Evolutionary conservation across 2,888 invertebrate species (phyloP), one percentile per base, ranked within the genome.

Genomic region (Cephus runcator): DNA sequence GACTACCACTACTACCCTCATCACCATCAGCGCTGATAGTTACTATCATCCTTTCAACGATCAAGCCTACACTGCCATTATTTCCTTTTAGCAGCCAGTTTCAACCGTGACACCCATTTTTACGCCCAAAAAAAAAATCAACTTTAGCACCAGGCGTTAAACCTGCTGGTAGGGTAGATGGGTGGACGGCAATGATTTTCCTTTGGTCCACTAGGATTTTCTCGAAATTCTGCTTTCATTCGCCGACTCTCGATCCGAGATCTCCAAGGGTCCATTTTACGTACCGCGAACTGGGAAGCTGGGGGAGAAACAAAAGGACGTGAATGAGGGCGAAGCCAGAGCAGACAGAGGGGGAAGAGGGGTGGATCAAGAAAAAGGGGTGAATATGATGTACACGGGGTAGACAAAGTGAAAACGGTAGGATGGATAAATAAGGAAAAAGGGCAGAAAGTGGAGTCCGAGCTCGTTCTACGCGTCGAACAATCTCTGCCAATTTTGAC

Each of bases 401-500:
- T 36, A 15, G 12, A 36, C 36, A 4, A 15, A 15, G 36, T 36
- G 36, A 36, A 36, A 36, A 36, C 36, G 36, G 36, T 56, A 23
- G 56, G 9, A 56, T 9, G 56, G 23, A 23, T 9, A 56, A 56
- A 56, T 56, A 56, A 56, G 56, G 23, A 56, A 56, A 56, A 56
- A 56, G 56, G 56, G 56, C 15, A 2, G 9, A 56, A 56, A 56
- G 23, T 56, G 23, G 23, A 56, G 56, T 56, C 56, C 56, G 56
- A 56, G 56, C 23, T 56, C 2, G 23, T 56, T 15, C 23, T 56
- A 1, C 23, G 56, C 56, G 56, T 80, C 84, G 86, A 87, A 89
- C 90, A 90, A 90, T 90, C 87, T 88, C 90, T 85, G 88, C 85
- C 88, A 90, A 89, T 89, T 90, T 88, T 84, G 85, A 82, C 81